Conservation (phyloP, 2,797 vertebrate species). For the Echiichthys vipera region DNA sequence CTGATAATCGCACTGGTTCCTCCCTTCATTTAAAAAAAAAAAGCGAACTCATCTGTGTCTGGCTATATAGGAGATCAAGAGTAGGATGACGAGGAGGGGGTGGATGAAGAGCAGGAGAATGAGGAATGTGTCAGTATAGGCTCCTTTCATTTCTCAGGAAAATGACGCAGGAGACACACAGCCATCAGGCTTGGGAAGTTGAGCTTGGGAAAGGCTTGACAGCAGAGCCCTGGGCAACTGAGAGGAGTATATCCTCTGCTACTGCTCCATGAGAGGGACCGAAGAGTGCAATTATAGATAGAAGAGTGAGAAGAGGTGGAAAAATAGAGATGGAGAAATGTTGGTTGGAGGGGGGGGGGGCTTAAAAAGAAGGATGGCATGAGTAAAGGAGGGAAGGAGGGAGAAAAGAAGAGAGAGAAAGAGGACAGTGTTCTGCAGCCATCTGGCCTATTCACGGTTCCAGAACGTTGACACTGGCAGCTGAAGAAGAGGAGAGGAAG, state of each 20-base stretch:
- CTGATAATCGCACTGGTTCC: constrained; percentile 21
- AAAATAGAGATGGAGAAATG: constrained; percentile 38
- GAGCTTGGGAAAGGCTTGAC: constrained; percentile 70
- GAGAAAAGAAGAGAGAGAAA: constrained; percentile 46
- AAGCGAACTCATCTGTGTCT: constrained; percentile 35
- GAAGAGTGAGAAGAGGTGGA: constrained; percentile 38
- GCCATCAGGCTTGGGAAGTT: constrained; percentile 68
- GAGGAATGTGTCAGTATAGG: constrained; percentile 42
- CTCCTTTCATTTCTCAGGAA: constrained; percentile 66
- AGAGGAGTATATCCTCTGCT: constrained; percentile 57
- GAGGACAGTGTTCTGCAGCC: constrained; percentile 76
- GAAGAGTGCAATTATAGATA: constrained; percentile 30
- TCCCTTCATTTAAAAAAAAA: constrained; percentile 33
- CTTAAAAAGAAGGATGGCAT: constrained; percentile 38
- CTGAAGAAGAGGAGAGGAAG: constrained; percentile 69
- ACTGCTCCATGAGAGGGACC: constrained; percentile 49
- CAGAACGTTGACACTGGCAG: constrained; percentile 83
- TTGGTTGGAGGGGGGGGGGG: constrained; percentile 21
- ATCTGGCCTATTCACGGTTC: constrained; percentile 84
- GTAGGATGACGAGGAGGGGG: constrained; percentile 21
- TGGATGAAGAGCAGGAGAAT: constrained; percentile 33
- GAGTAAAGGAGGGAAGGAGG: constrained; percentile 16
- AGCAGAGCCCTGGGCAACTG: constrained; percentile 70
- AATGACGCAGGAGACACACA: constrained; percentile 58
- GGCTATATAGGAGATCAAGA: constrained; percentile 46